A percentile compares a stretch with the other conserved stretches of the same genome.
Evolutionary conservation across 2,113 vertebrate species (phyloP).

Genomic region (Petroica traversi): DNA sequence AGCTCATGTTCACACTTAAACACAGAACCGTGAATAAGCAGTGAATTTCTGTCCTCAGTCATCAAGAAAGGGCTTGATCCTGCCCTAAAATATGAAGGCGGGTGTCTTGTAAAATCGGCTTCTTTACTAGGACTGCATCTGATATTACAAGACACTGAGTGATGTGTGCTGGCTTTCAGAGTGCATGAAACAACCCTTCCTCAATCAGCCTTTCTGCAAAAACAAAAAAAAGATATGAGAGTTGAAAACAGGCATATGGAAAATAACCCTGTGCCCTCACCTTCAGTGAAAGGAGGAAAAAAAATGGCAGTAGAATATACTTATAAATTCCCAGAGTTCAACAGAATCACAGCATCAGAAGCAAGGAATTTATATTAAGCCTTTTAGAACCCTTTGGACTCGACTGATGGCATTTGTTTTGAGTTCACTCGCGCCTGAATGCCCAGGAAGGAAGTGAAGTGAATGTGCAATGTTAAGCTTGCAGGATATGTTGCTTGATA

Average conservation of each 20-base stretch:
- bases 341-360: background rate
- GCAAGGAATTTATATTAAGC: conserved; percentile 27
- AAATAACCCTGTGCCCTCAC: background rate
- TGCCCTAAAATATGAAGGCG: conserved; percentile 2
- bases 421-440: conserved; percentile 21
- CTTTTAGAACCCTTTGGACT: conserved; percentile 24
- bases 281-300: background rate
- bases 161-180: background rate
- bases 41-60: conserved; percentile 10
- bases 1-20: background rate
- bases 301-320: background rate
- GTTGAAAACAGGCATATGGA: background rate
- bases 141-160: conserved; percentile 15
- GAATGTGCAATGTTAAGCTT: conserved; percentile 42
- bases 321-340: conserved; percentile 7
- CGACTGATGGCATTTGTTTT: conserved; percentile 36
- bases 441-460: conserved; percentile 57
- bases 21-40: conserved; percentile 5
- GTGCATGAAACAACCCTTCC: background rate
- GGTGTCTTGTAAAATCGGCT: conserved; percentile 45
- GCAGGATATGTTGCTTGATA: conserved; percentile 49
- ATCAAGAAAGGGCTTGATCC: conserved; percentile 38
- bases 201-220: background rate
- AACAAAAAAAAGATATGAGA: background rate
- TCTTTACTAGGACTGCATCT: background rate